Percentiles rank a stretch among this genome's conserved stretches.
Evolutionary conservation across 2,888 invertebrate genomes (phyloP).

Genomic region (Hemistola chrysoprasaria): DNA sequence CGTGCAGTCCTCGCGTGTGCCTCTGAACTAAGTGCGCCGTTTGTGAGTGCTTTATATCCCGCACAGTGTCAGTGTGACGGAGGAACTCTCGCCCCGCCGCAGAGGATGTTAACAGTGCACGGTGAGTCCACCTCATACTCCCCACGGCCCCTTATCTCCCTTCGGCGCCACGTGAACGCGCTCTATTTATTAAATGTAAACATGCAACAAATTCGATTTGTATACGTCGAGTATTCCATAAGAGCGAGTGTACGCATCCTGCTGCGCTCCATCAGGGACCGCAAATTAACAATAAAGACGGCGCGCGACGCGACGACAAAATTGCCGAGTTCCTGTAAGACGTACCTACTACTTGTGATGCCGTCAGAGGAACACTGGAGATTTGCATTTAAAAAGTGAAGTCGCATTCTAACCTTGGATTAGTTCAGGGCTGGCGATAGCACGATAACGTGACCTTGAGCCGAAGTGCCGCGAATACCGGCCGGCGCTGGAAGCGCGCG

Average conservation of each 20-base stretch:
- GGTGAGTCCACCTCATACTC: conserved; percentile 67
- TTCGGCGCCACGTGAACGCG: conserved; percentile 75
- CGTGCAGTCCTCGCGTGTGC: conserved; percentile 80
- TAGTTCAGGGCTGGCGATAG: conserved; percentile 73
- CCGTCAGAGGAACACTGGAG: conserved; percentile 40
- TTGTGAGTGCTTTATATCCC: conserved; percentile 78
- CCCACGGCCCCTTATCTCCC: conserved; percentile 61
- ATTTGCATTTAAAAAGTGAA: conserved; percentile 39
- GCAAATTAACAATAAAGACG: conserved; percentile 71
- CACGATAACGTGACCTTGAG: conserved; percentile 80
- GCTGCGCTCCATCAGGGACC: conserved; percentile 51
- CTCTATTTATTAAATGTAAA: conserved; percentile 80
- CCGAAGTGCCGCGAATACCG: conserved; percentile 69
- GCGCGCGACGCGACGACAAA: conserved; percentile 64
- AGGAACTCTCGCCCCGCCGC: conserved; percentile 67
- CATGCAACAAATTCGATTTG: conserved; percentile 74
- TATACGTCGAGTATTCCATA: conserved; percentile 56
- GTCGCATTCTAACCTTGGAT: conserved; percentile 54
- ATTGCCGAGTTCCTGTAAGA: conserved; percentile 78
- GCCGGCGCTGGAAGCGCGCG: conserved; percentile 68
- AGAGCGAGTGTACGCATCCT: conserved; percentile 63
- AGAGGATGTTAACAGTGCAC: conserved; percentile 82
- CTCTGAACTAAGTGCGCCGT: conserved; percentile 78
- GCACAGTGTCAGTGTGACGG: conserved; percentile 78
- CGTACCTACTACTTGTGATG: conserved; percentile 49